These are phyloP conservation scores for Leptopilina boulardi DNA, from an alignment of 1,140 invertebrate species.

Conservation along the genomic window DNA sequence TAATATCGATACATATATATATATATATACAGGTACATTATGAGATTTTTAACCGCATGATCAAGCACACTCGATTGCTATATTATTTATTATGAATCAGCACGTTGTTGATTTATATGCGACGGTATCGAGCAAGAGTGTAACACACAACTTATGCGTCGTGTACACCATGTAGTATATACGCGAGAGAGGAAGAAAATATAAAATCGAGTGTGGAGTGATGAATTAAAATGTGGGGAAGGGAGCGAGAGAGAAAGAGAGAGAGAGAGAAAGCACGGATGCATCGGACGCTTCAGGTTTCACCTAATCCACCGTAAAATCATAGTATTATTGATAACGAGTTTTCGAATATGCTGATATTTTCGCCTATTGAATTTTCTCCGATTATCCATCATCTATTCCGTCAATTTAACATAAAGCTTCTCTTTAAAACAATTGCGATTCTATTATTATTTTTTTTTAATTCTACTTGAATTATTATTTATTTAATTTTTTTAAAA, in stretches of 20 bases:
- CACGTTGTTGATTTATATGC: conserved; percentile 63
- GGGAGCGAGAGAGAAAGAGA: neutral
- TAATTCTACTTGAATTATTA: too few species aligned
- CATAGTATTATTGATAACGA: neutral
- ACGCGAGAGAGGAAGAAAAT: conserved; percentile 45
- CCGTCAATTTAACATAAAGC: neutral
- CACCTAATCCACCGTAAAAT: conserved; percentile 13
- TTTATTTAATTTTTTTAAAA: too few species aligned
- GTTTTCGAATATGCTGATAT: neutral
- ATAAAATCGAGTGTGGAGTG: conserved; percentile 36
- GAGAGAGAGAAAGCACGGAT: neutral
- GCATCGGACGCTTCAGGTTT: neutral
- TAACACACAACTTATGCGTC: conserved; percentile 53
- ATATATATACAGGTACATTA: neutral
- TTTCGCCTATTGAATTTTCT: neutral
- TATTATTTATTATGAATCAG: conserved; percentile 67
- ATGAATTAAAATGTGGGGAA: neutral
- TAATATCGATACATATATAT: conserved; percentile 1
- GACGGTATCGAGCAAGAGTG: conserved; percentile 53
- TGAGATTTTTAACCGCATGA: conserved; percentile 54
- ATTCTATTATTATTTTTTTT: too few species aligned
- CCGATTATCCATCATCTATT: neutral
- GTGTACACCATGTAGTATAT: conserved; percentile 49
- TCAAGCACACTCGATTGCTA: conserved; percentile 54
- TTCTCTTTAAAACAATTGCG: too few species aligned